These are phyloP conservation scores for Cephalopterus ornatus DNA, from an alignment of 2,113 vertebrate genomes.

Conservation along the genomic window DNA sequence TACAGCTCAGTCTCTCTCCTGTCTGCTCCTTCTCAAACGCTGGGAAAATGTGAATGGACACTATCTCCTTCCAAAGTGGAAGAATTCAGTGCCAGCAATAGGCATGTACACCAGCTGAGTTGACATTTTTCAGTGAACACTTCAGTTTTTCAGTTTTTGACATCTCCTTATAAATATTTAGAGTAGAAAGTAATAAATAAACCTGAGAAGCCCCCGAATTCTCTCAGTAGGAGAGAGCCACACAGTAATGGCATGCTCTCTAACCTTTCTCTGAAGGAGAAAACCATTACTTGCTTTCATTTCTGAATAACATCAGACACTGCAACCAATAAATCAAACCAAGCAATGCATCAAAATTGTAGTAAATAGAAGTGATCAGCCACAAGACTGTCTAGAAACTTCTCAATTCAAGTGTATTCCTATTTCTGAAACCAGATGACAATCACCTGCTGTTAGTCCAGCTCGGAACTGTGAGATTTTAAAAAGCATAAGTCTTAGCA, in stretches of 20 bases:
- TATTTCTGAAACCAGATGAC: neutral
- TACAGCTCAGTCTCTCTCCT: neutral
- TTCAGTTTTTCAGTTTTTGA: neutral
- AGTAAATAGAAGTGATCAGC: neutral
- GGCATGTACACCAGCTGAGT: neutral
- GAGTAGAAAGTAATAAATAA: neutral
- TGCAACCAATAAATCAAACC: neutral
- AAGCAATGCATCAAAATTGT: neutral
- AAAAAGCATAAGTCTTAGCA: neutral
- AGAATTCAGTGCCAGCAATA: neutral
- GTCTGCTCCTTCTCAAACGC: neutral
- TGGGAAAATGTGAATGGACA: neutral
- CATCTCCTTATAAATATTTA: neutral
- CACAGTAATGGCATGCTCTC: fast-evolving
- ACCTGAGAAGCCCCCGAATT: neutral
- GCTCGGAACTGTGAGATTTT: neutral
- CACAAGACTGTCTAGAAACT: neutral
- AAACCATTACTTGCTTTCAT: neutral
- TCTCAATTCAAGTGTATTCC: neutral
- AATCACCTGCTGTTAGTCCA: neutral
- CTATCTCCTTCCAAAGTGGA: neutral
- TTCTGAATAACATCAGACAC: neutral
- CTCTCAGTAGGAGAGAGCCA: neutral
- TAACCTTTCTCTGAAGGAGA: neutral
- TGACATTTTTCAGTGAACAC: neutral